A percentile compares a stretch with the other conserved stretches of the same genome.
Conservation (phyloP, 2,797 vertebrate genomes). For the Aldrovandia affinis region DNA sequence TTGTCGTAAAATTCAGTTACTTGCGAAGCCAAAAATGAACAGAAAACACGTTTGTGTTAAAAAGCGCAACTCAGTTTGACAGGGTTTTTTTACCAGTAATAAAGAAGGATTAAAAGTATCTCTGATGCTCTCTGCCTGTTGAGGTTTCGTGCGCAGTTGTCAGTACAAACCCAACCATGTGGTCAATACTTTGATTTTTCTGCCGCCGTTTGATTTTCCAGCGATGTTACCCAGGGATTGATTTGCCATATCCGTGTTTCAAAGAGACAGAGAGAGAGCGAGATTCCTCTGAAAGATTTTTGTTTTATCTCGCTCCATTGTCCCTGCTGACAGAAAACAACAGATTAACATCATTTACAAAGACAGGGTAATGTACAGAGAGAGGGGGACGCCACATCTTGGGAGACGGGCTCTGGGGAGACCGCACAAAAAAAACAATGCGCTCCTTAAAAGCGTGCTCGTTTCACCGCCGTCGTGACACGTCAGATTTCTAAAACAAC, state of each 20-base stretch:
- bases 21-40: background rate
- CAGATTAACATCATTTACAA: slow-evolving; percentile 66
- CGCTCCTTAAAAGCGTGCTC: slow-evolving; percentile 50
- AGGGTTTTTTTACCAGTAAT: background rate
- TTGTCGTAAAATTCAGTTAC: background rate
- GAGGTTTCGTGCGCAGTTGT: slow-evolving; percentile 35
- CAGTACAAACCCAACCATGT: slow-evolving; percentile 40
- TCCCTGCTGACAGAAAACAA: slow-evolving; percentile 65
- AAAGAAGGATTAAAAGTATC: background rate
- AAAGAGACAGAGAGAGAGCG: slow-evolving; percentile 33
- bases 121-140: background rate
- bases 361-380: slow-evolving; percentile 59
- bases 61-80: background rate
- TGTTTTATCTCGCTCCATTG: slow-evolving; percentile 53
- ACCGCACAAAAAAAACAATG: slow-evolving; percentile 33
- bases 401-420: slow-evolving; percentile 45
- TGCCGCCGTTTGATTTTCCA: slow-evolving; percentile 53
- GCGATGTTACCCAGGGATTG: slow-evolving; percentile 49
- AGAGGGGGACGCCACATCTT: slow-evolving; percentile 47
- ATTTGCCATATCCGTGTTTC: slow-evolving; percentile 50
- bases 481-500: slow-evolving; percentile 49
- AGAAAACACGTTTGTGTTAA: background rate
- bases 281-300: slow-evolving; percentile 47
- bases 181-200: slow-evolving; percentile 51
- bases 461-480: slow-evolving; percentile 46